These are phyloP conservation scores for Acleris holmiana DNA, from an alignment of 2,888 invertebrate species.

Conservation along the genomic window DNA sequence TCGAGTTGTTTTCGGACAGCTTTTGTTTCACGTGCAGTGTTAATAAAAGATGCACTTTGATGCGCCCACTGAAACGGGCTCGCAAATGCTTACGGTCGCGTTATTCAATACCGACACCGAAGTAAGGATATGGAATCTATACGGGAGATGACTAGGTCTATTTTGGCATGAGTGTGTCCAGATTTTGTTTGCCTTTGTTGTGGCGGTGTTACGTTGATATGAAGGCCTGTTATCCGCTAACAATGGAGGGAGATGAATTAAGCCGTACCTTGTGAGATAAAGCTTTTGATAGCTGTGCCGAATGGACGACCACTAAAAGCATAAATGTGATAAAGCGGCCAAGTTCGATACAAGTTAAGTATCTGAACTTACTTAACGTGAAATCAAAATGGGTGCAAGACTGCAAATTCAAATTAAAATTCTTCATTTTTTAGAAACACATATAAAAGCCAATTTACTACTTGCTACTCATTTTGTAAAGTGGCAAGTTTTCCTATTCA, in stretches of 20 bases:
- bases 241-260: constrained; percentile 21
- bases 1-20: constrained; percentile 10
- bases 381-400: no score
- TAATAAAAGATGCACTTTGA: constrained; percentile 32
- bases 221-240: constrained; percentile 29
- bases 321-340: no score
- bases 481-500: background rate
- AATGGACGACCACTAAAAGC: background rate
- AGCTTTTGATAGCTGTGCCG: background rate
- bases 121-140: background rate
- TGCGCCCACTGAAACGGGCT: constrained; percentile 18
- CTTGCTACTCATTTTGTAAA: no score
- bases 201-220: constrained; percentile 14
- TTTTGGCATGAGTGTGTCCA: constrained; percentile 1
- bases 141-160: background rate
- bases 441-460: no score
- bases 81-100: constrained; percentile 25
- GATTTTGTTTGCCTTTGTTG: constrained; percentile 16
- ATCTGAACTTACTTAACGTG: no score
- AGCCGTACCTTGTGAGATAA: background rate
- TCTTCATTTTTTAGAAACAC: no score
- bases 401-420: no score
- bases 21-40: constrained; percentile 26
- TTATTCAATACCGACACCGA: constrained; percentile 11
- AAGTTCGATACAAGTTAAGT: no score